A percentile compares a stretch with the other conserved stretches of the same genome.
Conservation (phyloP, 2,113 vertebrate genomes). For the Sylvietta virens region DNA sequence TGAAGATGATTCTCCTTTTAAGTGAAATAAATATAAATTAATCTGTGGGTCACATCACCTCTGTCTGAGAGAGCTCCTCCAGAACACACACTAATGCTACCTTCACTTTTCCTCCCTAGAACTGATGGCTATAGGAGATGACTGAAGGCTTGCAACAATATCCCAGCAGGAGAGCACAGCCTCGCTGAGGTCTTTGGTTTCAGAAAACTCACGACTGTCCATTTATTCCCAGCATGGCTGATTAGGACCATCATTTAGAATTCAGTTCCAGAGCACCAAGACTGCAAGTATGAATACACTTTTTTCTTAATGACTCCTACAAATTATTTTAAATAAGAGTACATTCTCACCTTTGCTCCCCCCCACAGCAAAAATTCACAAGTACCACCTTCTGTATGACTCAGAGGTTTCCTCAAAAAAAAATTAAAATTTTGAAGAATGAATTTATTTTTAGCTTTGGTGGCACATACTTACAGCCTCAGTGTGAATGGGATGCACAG, state of each 20-base stretch:
- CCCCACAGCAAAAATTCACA: background rate
- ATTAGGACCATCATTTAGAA: background rate
- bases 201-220: background rate
- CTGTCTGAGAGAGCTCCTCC: background rate
- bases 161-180: background rate
- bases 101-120: background rate
- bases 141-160: background rate
- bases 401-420: background rate
- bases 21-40: background rate
- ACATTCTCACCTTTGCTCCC: background rate
- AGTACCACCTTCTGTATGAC: background rate
- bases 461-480: constrained; percentile 87
- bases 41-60: background rate
- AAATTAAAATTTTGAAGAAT: background rate
- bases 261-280: background rate
- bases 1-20: background rate
- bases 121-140: background rate
- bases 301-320: background rate
- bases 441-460: background rate
- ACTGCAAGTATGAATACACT: background rate
- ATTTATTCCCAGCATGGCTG: background rate
- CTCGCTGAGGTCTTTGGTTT: background rate
- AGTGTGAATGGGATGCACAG: constrained; percentile 93
- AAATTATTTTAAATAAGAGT: background rate
- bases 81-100: background rate